These are phyloP conservation scores for Cyanoliseus patagonus DNA, from an alignment of 2,113 vertebrate genomes.

Conservation along the genomic window DNA sequence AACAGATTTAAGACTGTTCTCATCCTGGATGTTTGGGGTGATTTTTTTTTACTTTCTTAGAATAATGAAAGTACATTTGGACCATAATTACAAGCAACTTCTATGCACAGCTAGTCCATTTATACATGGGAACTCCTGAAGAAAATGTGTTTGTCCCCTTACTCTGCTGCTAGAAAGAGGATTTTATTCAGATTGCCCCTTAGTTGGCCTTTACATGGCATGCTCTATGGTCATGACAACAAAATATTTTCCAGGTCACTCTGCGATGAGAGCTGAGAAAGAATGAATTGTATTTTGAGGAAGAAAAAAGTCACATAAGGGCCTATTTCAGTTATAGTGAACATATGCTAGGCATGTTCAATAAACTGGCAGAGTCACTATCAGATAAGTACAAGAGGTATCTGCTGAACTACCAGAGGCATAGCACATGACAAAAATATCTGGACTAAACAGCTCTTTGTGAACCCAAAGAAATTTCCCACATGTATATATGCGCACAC, in stretches of 20 bases:
- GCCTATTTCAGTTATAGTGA: background rate
- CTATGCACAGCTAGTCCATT: background rate
- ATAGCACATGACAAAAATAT: background rate
- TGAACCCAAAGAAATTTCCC: background rate
- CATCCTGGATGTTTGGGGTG: rapidly evolving
- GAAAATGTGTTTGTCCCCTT: background rate
- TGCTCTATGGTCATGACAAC: background rate
- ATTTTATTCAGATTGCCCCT: background rate
- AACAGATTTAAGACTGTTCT: background rate
- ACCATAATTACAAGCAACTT: background rate
- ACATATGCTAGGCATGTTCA: background rate
- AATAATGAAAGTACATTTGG: background rate
- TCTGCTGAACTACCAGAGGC: background rate
- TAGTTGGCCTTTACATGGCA: background rate
- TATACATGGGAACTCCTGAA: background rate
- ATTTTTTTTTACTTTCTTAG: background rate
- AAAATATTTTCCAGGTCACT: background rate
- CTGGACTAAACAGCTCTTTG: background rate
- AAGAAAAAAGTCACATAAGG: background rate
- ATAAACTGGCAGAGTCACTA: background rate
- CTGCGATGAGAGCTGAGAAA: background rate
- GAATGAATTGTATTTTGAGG: background rate
- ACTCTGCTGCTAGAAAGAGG: background rate
- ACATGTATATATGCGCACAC: background rate
- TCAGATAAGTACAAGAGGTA: background rate